Evolutionary conservation across 2,888 invertebrate genomes (phyloP).

Genomic region (Melikaiella ostensackeni): DNA sequence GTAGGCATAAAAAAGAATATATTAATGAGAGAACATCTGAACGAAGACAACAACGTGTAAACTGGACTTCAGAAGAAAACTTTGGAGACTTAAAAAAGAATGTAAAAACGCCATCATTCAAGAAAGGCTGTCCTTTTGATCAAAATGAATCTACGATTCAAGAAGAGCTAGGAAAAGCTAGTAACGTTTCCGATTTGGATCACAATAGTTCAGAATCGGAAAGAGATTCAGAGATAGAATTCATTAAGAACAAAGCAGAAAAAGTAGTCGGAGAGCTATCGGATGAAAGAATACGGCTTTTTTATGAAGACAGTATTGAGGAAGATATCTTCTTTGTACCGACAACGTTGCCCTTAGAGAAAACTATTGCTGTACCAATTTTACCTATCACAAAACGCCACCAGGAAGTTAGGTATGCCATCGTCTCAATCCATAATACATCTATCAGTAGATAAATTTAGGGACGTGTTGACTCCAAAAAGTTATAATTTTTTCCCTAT

Average conservation of each 20-base stretch:
- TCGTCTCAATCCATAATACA: background rate
- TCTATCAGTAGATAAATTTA: no score
- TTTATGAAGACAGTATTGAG: constrained; percentile 90
- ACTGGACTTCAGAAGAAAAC: background rate
- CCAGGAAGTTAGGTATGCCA: constrained; percentile 71
- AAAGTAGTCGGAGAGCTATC: constrained; percentile 81
- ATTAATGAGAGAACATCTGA: background rate
- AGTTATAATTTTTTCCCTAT: no score
- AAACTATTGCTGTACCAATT: constrained; percentile 88
- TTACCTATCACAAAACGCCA: constrained; percentile 87
- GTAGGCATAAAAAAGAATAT: background rate
- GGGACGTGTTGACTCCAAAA: no score
- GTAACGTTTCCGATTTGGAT: constrained; percentile 70
- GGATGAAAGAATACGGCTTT: constrained; percentile 86
- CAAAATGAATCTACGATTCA: constrained; percentile 49
- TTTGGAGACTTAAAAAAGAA: background rate
- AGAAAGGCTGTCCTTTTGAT: background rate
- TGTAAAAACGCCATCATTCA: no score
- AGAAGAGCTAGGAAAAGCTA: constrained; percentile 63
- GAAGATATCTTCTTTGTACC: constrained; percentile 91
- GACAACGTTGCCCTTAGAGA: constrained; percentile 92
- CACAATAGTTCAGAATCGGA: constrained; percentile 84
- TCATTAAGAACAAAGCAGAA: constrained; percentile 77
- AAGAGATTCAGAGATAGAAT: constrained; percentile 82
- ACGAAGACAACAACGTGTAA: background rate